These are phyloP conservation scores for Lucilia cuprina DNA, from an alignment of 1,140 invertebrate species.

Conservation along the genomic window DNA sequence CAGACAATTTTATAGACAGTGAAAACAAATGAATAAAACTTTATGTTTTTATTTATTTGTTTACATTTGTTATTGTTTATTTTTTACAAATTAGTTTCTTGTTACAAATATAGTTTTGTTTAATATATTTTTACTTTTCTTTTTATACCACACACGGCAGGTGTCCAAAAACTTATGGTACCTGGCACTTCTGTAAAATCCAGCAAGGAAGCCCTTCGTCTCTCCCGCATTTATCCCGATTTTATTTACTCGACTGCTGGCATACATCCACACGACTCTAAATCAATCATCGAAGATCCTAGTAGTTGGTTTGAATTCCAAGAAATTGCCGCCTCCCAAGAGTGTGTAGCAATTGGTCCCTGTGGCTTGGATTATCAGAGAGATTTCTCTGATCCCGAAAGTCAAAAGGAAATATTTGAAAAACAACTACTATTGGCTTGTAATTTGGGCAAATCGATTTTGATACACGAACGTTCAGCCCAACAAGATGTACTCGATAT, in stretches of 20 bases:
- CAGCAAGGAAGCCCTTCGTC: conserved; percentile 87
- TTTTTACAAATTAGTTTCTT: background rate
- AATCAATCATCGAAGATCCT: conserved; percentile 85
- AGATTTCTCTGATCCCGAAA: conserved; percentile 89
- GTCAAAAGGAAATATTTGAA: conserved; percentile 87
- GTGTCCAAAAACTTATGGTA: conserved; percentile 94
- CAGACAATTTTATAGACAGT: background rate
- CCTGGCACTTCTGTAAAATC: conserved; percentile 86
- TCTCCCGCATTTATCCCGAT: conserved; percentile 87
- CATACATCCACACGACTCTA: conserved; percentile 96
- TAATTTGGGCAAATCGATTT: conserved; percentile 85
- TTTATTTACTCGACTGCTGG: conserved; percentile 92
- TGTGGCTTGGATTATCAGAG: conserved; percentile 94
- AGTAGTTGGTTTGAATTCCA: conserved; percentile 74
- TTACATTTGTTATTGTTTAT: background rate
- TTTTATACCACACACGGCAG: conserved; percentile 60
- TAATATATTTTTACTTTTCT: conserved; percentile 25
- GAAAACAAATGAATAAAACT: background rate
- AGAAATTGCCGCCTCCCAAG: conserved; percentile 77
- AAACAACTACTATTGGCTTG: conserved; percentile 89
- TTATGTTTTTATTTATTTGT: conserved; percentile 8
- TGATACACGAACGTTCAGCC: conserved; percentile 91
- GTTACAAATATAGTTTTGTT: background rate
- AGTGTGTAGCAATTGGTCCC: conserved; percentile 93
- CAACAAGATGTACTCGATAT: conserved; percentile 79